These are phyloP conservation scores for Brachionus angularis DNA, from an alignment of 1,140 invertebrate species.

Conservation along the genomic window DNA sequence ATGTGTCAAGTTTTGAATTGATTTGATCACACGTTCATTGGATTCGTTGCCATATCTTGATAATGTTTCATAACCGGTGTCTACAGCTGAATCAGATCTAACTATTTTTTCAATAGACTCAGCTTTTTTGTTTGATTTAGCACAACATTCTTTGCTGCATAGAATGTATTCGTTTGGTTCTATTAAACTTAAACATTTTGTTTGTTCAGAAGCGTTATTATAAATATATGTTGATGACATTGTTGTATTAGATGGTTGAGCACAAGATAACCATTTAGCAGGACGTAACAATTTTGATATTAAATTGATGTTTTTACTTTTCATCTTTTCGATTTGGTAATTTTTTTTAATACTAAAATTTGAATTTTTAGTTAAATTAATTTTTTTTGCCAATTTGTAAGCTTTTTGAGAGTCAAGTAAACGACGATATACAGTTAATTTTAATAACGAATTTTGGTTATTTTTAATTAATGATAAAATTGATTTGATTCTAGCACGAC, in stretches of 20 bases:
- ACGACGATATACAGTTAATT: slow-evolving; percentile 32
- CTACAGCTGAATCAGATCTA: neutral
- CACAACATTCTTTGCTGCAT: slow-evolving; percentile 4
- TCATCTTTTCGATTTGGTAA: neutral
- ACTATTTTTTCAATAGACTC: neutral
- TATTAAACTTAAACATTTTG: neutral
- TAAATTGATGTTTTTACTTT: neutral
- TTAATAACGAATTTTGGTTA: neutral
- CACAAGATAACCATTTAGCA: slow-evolving; percentile 16
- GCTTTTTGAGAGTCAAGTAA: neutral
- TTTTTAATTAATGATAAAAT: slow-evolving; percentile 26
- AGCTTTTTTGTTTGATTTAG: neutral
- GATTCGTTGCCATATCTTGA: slow-evolving; percentile 27
- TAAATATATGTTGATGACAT: neutral
- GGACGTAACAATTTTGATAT: slow-evolving; percentile 10
- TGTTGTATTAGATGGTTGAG: slow-evolving; percentile 13
- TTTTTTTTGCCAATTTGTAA: neutral
- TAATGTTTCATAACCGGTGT: slow-evolving; percentile 20
- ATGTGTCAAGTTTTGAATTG: neutral
- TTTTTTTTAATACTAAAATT: neutral
- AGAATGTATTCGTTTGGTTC: neutral
- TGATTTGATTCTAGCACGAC: slow-evolving; percentile 35
- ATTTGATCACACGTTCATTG: neutral
- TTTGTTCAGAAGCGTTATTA: neutral
- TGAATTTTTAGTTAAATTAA: neutral